A percentile compares a stretch with the other conserved stretches of the same genome.
These are phyloP conservation scores for Trissolcus basalis DNA, from an alignment of 1,140 invertebrate genomes.

Conservation along the genomic window DNA sequence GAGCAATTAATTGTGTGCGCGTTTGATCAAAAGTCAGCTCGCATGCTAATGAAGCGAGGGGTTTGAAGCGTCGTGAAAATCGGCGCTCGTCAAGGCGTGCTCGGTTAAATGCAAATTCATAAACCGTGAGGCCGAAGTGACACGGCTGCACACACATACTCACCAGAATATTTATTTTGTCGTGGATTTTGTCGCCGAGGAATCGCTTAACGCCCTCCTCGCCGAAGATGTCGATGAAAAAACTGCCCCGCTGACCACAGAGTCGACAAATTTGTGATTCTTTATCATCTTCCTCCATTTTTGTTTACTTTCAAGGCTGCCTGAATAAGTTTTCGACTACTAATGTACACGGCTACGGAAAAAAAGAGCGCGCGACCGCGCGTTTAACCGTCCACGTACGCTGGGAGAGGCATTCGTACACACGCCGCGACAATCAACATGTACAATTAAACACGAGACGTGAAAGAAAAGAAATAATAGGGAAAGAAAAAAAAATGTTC, in stretches of 20 bases:
- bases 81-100: background rate
- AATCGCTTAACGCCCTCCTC: constrained; percentile 69
- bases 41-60: constrained; percentile 8
- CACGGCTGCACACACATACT: constrained; percentile 44
- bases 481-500: constrained; percentile 11
- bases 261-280: constrained; percentile 70
- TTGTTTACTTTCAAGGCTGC: constrained; percentile 66
- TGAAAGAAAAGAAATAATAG: constrained; percentile 11
- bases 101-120: background rate
- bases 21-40: constrained; percentile 7
- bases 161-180: constrained; percentile 73
- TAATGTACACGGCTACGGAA: constrained; percentile 34
- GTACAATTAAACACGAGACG: background rate
- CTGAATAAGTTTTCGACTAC: constrained; percentile 63
- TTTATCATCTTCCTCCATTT: constrained; percentile 70
- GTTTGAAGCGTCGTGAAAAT: background rate
- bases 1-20: background rate
- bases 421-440: background rate
- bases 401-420: constrained; percentile 28
- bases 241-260: constrained; percentile 69
- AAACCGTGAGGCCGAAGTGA: too few species aligned
- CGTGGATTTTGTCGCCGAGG: constrained; percentile 68
- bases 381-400: constrained; percentile 2
- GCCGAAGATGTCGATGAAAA: constrained; percentile 72
- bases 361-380: background rate